These are phyloP conservation scores for Hirundichthys speculiger DNA, from an alignment of 2,113 vertebrate genomes.

Conservation along the genomic window DNA sequence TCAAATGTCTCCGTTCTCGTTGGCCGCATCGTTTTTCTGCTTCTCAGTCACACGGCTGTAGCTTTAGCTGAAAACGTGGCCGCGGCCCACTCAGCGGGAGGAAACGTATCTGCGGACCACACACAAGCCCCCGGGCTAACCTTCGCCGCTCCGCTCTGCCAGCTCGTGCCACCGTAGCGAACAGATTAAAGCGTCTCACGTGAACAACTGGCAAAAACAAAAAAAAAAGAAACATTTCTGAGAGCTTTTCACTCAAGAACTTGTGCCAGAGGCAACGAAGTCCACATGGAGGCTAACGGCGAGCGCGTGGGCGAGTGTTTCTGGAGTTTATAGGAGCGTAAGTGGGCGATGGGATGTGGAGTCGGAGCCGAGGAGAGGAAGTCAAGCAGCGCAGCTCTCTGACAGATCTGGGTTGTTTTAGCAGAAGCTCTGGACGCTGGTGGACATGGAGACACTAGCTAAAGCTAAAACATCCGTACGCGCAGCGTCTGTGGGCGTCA, in stretches of 20 bases:
- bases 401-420: conserved; percentile 37
- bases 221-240: no score
- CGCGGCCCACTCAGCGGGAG: neutral
- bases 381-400: conserved; percentile 1
- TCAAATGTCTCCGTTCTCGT: no score
- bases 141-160: conserved; percentile 14
- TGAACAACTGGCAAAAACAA: conserved; percentile 4
- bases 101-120: conserved; percentile 3
- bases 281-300: no score
- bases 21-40: no score
- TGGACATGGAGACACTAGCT: neutral
- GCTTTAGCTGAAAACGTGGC: no score
- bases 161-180: conserved; percentile 2
- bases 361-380: conserved; percentile 4
- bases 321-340: conserved; percentile 2
- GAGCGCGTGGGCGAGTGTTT: neutral
- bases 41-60: no score
- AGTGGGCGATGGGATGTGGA: conserved; percentile 40
- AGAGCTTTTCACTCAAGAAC: conserved; percentile 25
- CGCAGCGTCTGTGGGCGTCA: no score
- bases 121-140: conserved; percentile 17
- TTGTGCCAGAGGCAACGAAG: no score
- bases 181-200: conserved; percentile 10
- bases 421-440: conserved; percentile 6
- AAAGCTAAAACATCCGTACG: no score